These are phyloP conservation scores for Malurus alboscapulatus DNA, from an alignment of 2,113 vertebrate species.

Conservation along the genomic window DNA sequence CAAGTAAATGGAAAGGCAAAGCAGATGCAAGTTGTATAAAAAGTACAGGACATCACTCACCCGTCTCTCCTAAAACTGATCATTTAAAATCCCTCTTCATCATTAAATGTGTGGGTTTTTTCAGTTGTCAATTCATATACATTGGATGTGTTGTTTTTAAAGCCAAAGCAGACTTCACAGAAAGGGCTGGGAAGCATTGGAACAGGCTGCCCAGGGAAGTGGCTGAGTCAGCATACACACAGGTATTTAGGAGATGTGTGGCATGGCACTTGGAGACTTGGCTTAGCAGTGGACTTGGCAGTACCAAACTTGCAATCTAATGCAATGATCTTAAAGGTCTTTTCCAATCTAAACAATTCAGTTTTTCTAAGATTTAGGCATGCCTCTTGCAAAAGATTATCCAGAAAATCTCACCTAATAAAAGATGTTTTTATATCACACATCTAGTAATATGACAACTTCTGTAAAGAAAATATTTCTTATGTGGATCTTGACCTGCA, in stretches of 20 bases:
- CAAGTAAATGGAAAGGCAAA: neutral
- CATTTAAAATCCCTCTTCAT: neutral
- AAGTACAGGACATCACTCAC: rapidly evolving
- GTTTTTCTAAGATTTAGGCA: neutral
- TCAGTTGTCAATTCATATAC: neutral
- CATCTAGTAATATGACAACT: neutral
- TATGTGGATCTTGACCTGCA: neutral
- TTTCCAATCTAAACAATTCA: neutral
- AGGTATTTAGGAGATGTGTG: neutral
- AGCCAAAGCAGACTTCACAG: neutral
- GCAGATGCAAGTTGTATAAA: neutral
- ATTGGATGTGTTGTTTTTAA: neutral
- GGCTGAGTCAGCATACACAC: neutral
- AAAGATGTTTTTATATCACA: neutral
- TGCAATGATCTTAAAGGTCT: neutral
- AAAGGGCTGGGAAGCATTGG: neutral
- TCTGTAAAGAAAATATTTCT: neutral
- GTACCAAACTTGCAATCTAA: neutral
- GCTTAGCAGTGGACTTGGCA: neutral
- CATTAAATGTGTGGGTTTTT: neutral
- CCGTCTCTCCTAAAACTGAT: neutral
- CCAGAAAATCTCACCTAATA: neutral
- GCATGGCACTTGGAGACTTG: neutral
- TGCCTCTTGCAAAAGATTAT: neutral
- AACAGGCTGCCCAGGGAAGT: neutral